Evolutionary conservation across 2,797 vertebrate genomes (phyloP), one percentile per base, ranked within the genome.

Genomic region (Simalia tracyae): DNA sequence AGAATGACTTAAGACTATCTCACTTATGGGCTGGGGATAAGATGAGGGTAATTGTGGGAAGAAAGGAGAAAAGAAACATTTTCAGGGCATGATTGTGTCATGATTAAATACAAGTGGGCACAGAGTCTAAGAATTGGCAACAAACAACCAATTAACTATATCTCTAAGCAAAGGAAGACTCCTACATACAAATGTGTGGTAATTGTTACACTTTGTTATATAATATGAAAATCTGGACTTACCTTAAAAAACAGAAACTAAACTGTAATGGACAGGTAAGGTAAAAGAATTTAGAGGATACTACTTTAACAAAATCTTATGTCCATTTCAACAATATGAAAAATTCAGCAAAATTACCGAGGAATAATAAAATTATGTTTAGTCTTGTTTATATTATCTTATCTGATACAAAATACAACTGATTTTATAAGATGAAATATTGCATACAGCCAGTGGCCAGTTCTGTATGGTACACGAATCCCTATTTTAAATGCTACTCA

Each of bases 241-340:
- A 59, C 56, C 87, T 89, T 89, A 84, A 92, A 76, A 92, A 54
- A 84, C 6, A 54, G 50, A 84, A 84, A 57, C 24, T 84, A 88
- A 88, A 54, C 26, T 57, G 60, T 31, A 89, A 92, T 87, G 84
- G 72, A 57, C 63, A 61, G 86, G 46, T 14, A 91, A 22, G 42
- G 56, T 56, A 84, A 57, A 46, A 89, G 76, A 60, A 84, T 66
- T 66, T n/a, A 59, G 36, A 87, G 11, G 86, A 87, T 31, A 84
- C 46, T 50, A 84, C 14, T 88, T 84, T 31, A 84, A 42, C 31
- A 22, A n/a, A 59, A 84, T 19, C 5, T 22, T 76, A 76, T 76
- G 31, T 22, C 50, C 60, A 92, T 5, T 88, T 84, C 36, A 84
- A 28, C 8, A 92, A 26, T 26, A 31, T 68, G 17, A 86, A 63